Percentiles rank a stretch among this genome's conserved stretches.
These are phyloP conservation scores for Vireo griseus DNA, from an alignment of 2,797 vertebrate genomes.

Conservation along the genomic window DNA sequence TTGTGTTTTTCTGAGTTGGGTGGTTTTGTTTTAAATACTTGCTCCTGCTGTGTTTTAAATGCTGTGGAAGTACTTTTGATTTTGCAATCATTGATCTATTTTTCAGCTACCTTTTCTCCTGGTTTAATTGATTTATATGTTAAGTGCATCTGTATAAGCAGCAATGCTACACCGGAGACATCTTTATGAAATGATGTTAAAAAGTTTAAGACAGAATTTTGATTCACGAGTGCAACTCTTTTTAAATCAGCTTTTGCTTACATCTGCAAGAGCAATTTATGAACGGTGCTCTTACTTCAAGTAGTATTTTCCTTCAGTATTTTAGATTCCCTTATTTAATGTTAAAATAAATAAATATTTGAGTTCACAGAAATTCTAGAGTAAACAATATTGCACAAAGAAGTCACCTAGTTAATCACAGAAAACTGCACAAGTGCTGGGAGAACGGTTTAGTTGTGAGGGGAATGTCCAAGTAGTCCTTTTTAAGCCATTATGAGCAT, in stretches of 20 bases:
- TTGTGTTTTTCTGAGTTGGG: neutral
- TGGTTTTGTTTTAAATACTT: neutral
- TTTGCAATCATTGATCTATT: neutral
- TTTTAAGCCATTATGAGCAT: neutral
- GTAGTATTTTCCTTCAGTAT: slow-evolving; percentile 7
- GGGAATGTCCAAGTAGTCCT: neutral
- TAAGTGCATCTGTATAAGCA: neutral
- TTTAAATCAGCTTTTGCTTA: neutral
- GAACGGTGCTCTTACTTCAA: neutral
- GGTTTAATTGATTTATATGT: neutral
- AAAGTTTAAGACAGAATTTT: neutral
- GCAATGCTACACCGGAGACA: neutral
- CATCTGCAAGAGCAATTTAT: neutral
- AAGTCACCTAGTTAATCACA: neutral
- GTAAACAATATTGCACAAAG: neutral
- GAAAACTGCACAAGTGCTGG: neutral
- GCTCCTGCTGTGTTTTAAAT: neutral
- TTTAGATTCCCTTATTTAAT: slow-evolving; percentile 27
- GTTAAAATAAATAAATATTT: slow-evolving; percentile 47
- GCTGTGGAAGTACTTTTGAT: neutral
- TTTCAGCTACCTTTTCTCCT: neutral
- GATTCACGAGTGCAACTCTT: neutral
- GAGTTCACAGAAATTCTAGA: neutral
- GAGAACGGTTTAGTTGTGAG: neutral
- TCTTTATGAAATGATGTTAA: neutral